Evolutionary conservation across 2,113 vertebrate genomes (phyloP), one percentile per base, ranked within the genome.

Genomic region (Pipa parva): DNA sequence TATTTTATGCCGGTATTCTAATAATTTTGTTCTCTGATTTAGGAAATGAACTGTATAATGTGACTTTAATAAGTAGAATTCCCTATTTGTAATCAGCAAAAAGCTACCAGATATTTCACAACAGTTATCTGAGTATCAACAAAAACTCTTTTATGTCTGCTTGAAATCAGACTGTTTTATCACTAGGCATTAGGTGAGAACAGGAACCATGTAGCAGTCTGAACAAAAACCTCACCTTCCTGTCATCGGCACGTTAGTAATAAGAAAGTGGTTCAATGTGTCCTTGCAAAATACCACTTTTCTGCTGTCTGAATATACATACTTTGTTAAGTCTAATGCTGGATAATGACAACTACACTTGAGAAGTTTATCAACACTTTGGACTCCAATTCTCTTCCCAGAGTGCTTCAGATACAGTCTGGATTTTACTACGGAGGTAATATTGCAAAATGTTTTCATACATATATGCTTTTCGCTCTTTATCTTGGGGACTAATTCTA

Each of bases 401-500:
- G 90, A 24, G 82, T 93, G 29, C 80, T 94, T 1, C 86, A 92
- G 76, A 89, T 93, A 73, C 92, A 92, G 36, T 90, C 89, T 15
- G 92, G 92, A 59, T 79, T 91, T 81, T 93, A 93, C 60, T 80
- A 75, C 58, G 82, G 90, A 91, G 92, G 91, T 94, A 79, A 89
- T 22, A 11, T 80, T 42, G 29, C 29, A 31, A 31, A 7, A 4
- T n/a, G n/a, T n/a, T n/a, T n/a, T n/a, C n/a, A n/a, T n/a, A n/a
- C n/a, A n/a, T n/a, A n/a, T n/a, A n/a, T n/a, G n/a, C n/a, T n/a
- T n/a, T n/a, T n/a, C n/a, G n/a, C n/a, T n/a, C n/a, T n/a, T n/a
- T n/a, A n/a, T n/a, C n/a, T n/a, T n/a, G n/a, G n/a, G n/a, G n/a
- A n/a, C n/a, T n/a, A n/a, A n/a, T n/a, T n/a, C n/a, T n/a, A n/a